These are phyloP conservation scores for Cantharis nigra DNA, from an alignment of 2,888 invertebrate species.

Conservation along the genomic window DNA sequence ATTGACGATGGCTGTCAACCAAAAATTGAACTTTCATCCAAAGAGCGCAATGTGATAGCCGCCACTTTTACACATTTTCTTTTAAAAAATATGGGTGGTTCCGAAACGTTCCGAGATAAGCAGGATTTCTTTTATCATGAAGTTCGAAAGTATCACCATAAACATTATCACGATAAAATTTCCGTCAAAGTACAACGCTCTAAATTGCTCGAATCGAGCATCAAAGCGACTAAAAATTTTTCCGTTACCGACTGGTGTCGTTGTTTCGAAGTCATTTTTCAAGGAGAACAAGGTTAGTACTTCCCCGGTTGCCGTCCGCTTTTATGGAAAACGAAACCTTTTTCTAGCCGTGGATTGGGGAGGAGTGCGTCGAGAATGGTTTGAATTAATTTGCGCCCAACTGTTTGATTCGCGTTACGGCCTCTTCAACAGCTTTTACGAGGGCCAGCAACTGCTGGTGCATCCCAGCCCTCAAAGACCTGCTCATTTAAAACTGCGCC, in stretches of 20 bases:
- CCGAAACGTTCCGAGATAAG: conserved; percentile 88
- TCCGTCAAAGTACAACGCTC: conserved; percentile 81
- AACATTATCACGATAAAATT: conserved; percentile 85
- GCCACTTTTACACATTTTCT: conserved; percentile 92
- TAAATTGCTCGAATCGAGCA: conserved; percentile 78
- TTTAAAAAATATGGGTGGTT: conserved; percentile 91
- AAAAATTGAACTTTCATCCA: conserved; percentile 78
- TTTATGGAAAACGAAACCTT: not conserved
- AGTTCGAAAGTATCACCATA: conserved; percentile 81
- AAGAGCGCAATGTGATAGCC: conserved; percentile 87
- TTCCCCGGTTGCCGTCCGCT: not conserved
- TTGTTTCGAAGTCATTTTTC: conserved; percentile 90
- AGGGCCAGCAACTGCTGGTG: conserved; percentile 84
- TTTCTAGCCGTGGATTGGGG: conserved; percentile 88
- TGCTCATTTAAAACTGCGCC: conserved; percentile 77
- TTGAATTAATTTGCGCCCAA: conserved; percentile 84
- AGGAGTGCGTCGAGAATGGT: conserved; percentile 92
- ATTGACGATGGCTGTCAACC: conserved; percentile 93
- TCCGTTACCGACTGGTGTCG: conserved; percentile 91
- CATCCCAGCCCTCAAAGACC: conserved; percentile 87
- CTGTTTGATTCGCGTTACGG: conserved; percentile 84
- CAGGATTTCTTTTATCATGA: conserved; percentile 71
- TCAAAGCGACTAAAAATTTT: conserved; percentile 86
- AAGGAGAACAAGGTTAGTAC: conserved; percentile 84
- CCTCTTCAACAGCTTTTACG: conserved; percentile 84